A percentile compares a stretch with the other conserved stretches of the same genome.
These are phyloP conservation scores for Cyprinodon variegatus DNA, from an alignment of 2,113 vertebrate species.

Conservation along the genomic window DNA sequence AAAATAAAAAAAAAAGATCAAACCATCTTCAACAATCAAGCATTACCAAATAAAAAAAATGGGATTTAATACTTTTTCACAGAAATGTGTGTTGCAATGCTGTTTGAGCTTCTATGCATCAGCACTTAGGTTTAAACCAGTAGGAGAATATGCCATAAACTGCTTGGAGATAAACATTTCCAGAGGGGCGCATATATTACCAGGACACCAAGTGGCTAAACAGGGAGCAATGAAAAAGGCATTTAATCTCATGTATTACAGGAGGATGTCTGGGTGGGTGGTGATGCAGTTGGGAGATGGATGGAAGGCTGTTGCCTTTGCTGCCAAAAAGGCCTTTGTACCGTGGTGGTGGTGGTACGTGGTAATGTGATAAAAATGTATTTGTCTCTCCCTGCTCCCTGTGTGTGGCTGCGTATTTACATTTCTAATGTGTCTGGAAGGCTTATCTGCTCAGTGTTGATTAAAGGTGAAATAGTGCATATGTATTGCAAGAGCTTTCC, in stretches of 20 bases:
- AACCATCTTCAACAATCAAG: no score
- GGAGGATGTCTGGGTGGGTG: not conserved
- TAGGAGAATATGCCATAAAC: constrained; percentile 42
- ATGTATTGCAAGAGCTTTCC: constrained; percentile 2
- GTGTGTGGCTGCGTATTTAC: constrained; percentile 2
- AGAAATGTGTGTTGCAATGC: constrained; percentile 3
- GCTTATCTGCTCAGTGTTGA: constrained; percentile 18
- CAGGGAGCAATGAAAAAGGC: constrained; percentile 47
- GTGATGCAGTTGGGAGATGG: constrained; percentile 6
- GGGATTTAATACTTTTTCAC: not conserved
- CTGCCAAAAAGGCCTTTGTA: constrained; percentile 44
- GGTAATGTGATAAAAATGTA: constrained; percentile 3
- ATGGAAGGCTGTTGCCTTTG: constrained; percentile 16
- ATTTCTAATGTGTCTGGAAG: constrained; percentile 18
- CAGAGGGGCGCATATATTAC: constrained; percentile 53
- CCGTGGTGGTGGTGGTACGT: constrained; percentile 8
- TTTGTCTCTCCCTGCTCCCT: constrained; percentile 3
- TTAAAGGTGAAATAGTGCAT: constrained; percentile 18
- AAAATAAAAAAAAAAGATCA: no score
- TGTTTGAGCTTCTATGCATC: constrained; percentile 22
- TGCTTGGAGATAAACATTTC: constrained; percentile 63
- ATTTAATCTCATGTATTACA: constrained; percentile 50
- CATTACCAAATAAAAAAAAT: not conserved
- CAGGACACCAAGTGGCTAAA: constrained; percentile 59
- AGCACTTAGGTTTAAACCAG: not conserved